These are phyloP conservation scores for Phrynosoma blainvillii DNA, from an alignment of 2,113 vertebrate genomes.

Conservation along the genomic window DNA sequence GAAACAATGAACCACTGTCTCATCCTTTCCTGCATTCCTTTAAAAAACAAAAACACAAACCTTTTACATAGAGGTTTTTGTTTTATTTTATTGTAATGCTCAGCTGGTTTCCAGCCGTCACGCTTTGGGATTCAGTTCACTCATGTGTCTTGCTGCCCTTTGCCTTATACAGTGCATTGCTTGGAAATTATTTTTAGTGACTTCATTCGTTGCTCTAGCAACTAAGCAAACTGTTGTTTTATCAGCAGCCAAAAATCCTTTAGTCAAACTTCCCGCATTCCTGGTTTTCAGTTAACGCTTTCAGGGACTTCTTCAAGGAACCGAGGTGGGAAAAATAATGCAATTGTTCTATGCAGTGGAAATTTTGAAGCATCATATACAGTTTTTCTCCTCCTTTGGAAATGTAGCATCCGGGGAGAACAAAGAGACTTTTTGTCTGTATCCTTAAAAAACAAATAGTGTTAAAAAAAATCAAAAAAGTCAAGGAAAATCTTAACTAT, in stretches of 20 bases:
- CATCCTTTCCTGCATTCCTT: not conserved
- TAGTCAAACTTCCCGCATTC: slow-evolving; percentile 60
- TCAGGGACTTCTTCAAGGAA: not conserved
- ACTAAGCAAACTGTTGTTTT: slow-evolving; percentile 69
- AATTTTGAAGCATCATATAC: accelerated
- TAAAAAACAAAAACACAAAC: not conserved
- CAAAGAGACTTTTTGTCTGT: not conserved
- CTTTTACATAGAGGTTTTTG: slow-evolving; percentile 24
- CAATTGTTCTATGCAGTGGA: not conserved
- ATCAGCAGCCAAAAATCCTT: slow-evolving; percentile 57
- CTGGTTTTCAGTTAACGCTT: slow-evolving; percentile 53
- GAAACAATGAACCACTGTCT: not conserved
- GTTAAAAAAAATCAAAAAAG: not conserved
- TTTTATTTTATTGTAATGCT: slow-evolving; percentile 12
- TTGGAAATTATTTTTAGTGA: slow-evolving; percentile 76
- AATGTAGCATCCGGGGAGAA: not conserved
- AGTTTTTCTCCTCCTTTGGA: not conserved
- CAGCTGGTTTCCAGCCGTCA: slow-evolving; percentile 25
- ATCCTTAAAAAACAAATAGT: not conserved
- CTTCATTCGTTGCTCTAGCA: slow-evolving; percentile 67
- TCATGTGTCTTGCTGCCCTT: slow-evolving; percentile 55
- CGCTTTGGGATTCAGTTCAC: slow-evolving; percentile 42
- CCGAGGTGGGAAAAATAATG: not conserved
- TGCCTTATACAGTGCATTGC: slow-evolving; percentile 58
- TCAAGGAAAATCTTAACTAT: not conserved